A percentile compares a stretch with the other conserved stretches of the same genome.
These are phyloP conservation scores for Drosophila austrosaltans DNA, from an alignment of 2,888 invertebrate genomes.

Conservation along the genomic window DNA sequence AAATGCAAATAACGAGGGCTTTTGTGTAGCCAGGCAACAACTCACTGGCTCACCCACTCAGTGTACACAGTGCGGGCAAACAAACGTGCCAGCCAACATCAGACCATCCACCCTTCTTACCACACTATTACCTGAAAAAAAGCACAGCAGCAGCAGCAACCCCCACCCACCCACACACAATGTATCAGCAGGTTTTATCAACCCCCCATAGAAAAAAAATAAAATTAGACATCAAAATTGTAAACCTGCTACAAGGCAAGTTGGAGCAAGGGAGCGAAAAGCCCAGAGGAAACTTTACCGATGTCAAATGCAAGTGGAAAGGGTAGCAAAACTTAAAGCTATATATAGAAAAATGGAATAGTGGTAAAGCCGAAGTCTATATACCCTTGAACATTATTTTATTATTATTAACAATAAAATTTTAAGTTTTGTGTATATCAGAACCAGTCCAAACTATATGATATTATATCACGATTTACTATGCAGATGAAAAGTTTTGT, in stretches of 20 bases:
- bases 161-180: neutral
- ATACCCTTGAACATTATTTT: neutral
- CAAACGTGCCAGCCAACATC: conserved; percentile 42
- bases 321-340: conserved; percentile 26
- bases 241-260: conserved; percentile 14
- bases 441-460: too few species aligned
- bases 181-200: conserved; percentile 30
- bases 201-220: conserved; percentile 48
- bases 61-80: conserved; percentile 45
- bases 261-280: conserved; percentile 4
- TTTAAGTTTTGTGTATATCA: too few species aligned
- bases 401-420: neutral
- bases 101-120: neutral
- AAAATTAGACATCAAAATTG: conserved; percentile 51
- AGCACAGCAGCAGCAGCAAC: conserved; percentile 51
- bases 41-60: neutral
- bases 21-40: conserved; percentile 67
- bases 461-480: too few species aligned
- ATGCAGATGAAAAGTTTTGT: too few species aligned
- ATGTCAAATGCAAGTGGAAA: conserved; percentile 62
- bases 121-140: conserved; percentile 59
- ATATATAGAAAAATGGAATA: conserved; percentile 24
- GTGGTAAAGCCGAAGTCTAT: neutral
- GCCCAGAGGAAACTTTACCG: conserved; percentile 42
- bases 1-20: conserved; percentile 81